A percentile compares a stretch with the other conserved stretches of the same genome.
phyloP scores from a whole-genome alignment of 2,797 vertebrate genomes.

The Phataginus tricuspis region DNA sequence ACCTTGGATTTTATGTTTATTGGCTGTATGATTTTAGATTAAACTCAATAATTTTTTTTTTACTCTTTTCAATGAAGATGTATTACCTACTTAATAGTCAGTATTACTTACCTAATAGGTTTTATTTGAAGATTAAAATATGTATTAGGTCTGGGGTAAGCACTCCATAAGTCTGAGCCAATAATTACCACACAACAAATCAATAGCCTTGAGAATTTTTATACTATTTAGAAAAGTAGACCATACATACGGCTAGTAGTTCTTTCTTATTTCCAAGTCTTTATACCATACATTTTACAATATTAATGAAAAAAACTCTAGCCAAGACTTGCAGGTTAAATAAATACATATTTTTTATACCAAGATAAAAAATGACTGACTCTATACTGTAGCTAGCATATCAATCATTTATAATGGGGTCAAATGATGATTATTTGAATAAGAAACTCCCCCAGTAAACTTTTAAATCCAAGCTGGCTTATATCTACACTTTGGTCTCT shows the following conservation, averaged over 20 bases:
- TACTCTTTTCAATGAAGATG: background rate
- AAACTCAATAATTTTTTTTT: background rate
- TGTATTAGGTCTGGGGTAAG: background rate
- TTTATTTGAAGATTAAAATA: conserved; percentile 38
- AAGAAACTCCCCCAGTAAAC: background rate
- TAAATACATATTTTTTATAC: background rate
- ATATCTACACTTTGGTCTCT: background rate
- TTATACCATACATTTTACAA: background rate
- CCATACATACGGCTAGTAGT: background rate
- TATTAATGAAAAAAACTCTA: conserved; percentile 37
- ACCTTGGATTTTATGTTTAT: background rate
- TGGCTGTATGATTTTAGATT: background rate
- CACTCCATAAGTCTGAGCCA: background rate
- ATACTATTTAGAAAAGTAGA: background rate
- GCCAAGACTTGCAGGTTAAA: background rate
- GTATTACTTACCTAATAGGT: background rate
- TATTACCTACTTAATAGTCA: background rate
- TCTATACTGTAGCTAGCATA: background rate
- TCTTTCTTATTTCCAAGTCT: background rate
- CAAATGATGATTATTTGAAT: background rate
- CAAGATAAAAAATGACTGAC: background rate
- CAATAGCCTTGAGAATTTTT: background rate
- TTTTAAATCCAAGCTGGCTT: background rate
- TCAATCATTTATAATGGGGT: background rate
- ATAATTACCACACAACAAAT: conserved; percentile 22